Evolutionary conservation across 2,113 vertebrate species (phyloP).

Genomic region (Nycticebus coucang): DNA sequence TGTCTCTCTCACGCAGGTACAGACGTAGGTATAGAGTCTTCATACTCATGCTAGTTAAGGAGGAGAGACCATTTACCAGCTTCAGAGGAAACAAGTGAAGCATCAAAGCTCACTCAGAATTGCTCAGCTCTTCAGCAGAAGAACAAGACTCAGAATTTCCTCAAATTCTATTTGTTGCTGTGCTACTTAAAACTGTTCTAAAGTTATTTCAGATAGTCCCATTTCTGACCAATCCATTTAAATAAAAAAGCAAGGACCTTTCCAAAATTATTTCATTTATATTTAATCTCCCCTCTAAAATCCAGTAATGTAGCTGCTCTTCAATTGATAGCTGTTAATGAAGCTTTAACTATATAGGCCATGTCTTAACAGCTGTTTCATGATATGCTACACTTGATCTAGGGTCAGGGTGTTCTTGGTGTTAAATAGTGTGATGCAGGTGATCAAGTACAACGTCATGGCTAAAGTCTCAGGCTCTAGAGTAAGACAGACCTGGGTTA

Average conservation of each 20-base stretch:
- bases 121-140: background rate
- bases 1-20: background rate
- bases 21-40: background rate
- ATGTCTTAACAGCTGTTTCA: background rate
- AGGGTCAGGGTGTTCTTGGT: background rate
- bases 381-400: background rate
- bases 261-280: background rate
- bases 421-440: background rate
- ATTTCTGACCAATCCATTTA: background rate
- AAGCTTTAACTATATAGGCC: background rate
- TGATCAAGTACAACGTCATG: background rate
- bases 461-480: background rate
- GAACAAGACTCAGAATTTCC: background rate
- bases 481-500: background rate
- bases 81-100: background rate
- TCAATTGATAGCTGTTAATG: background rate
- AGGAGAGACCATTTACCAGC: background rate
- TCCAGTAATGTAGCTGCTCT: background rate
- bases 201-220: constrained; percentile 2
- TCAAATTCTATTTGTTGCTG: constrained; percentile 15
- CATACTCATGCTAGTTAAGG: background rate
- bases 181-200: background rate
- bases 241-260: background rate
- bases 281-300: background rate
- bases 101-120: background rate